phyloP scores from a whole-genome alignment of 2,797 vertebrate genomes.

The Neosilurus hyrtlii region DNA sequence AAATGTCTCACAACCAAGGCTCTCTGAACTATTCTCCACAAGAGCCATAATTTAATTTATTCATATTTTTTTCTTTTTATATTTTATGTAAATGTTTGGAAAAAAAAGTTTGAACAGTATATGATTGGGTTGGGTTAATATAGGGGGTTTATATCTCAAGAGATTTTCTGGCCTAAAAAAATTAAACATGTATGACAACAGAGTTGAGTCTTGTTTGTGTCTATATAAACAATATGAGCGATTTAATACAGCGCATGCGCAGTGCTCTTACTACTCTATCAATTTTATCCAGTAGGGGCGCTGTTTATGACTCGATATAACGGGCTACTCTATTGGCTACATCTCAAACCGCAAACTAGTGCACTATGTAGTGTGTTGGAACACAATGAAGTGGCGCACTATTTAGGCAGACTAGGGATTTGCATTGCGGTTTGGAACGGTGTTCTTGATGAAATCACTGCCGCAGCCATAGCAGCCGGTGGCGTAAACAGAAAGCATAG shows the following conservation, averaged over 20 bases:
- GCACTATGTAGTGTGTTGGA: not conserved
- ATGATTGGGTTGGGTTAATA: slow-evolving; percentile 65
- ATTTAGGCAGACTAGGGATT: not conserved
- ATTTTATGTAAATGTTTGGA: slow-evolving; percentile 77
- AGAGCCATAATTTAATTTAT: slow-evolving; percentile 70
- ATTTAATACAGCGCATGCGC: not conserved
- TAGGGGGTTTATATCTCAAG: slow-evolving; percentile 71
- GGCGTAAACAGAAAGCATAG: slow-evolving; percentile 49
- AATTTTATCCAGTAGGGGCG: slow-evolving; percentile 18
- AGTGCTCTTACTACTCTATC: not conserved
- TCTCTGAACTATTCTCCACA: slow-evolving; percentile 47
- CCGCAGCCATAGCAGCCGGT: slow-evolving; percentile 58
- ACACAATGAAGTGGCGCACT: not conserved
- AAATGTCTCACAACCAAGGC: slow-evolving; percentile 53
- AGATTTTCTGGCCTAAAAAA: slow-evolving; percentile 50
- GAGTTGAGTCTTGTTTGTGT: not conserved
- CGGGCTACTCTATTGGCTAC: not conserved
- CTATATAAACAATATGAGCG: not conserved
- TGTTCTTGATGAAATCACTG: slow-evolving; percentile 20
- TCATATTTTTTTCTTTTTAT: slow-evolving; percentile 64
- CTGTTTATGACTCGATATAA: not conserved
- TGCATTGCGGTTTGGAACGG: slow-evolving; percentile 15
- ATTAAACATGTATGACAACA: slow-evolving; percentile 63
- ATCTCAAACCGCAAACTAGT: not conserved
- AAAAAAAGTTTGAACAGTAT: slow-evolving; percentile 69